Base-by-base conservation (phyloP, 1,140 invertebrate genomes). In the Zaprionus gabonicus region DNA sequence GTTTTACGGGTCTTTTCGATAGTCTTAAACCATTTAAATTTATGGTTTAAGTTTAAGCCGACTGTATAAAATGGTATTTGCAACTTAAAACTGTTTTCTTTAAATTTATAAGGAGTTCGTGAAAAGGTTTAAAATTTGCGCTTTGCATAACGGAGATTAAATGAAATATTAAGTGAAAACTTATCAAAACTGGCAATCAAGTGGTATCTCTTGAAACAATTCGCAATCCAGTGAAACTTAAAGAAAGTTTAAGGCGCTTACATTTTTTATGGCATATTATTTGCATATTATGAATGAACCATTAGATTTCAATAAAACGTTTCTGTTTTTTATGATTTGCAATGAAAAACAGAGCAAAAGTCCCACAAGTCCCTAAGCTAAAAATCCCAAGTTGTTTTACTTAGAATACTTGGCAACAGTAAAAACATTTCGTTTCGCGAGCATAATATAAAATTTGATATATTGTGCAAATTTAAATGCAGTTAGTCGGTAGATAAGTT, bases 241-340 rank as follows among this genome's bases (percentile, higher is more conserved):
- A 34, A 23, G 2, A 49, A 63, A 55, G 51, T 68, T 80, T 60
- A 69, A 77, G 64, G 44, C 59, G 75, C 78, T 78, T 71, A 71
- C 69, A 28, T 71, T 69, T 56, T 72, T 80, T 62, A 75, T 65
- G 28, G 49, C 25, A 20, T 20, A 27, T 66, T 65, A 84, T 88
- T 88, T 87, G 81, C 83, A 84, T 87, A 78, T 80, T 81, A 84
- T 81, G 78, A 88, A 78, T 83, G 70, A 75, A 80, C 49, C 23
- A 74, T 74, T 69, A 49, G 28, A 36, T 69, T 69, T 55, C 41
- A 67, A 68, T 67, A n/a, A 59, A 75, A 71, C 49, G 38, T 64
- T 65, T 44, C n/a, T 58, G 51, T 51, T 71, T 71, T 71, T 71
- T 64, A 64, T 65, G 60, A 17, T 71, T 53, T 55, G 23, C 53